Evolutionary conservation across 2,113 vertebrate species (phyloP).

Genomic region (Zapornia atra): DNA sequence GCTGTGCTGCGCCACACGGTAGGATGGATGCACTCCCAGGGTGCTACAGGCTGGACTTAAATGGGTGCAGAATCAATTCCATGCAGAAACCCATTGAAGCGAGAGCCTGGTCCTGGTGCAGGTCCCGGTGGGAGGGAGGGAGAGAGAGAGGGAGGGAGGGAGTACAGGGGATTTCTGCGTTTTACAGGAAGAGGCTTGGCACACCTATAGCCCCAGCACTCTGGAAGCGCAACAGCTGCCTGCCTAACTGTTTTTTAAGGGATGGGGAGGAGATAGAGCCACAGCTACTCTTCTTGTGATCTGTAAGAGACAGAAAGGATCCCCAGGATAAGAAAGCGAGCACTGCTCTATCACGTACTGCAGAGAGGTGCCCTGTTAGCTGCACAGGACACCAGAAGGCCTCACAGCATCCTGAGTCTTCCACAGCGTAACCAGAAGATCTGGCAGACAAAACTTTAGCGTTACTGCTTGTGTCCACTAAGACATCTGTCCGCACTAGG

Average conservation of each 20-base stretch:
- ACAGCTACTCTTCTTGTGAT: background rate
- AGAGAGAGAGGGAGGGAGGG: background rate
- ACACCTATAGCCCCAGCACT: background rate
- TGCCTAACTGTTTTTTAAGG: background rate
- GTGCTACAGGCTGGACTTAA: background rate
- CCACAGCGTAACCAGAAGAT: background rate
- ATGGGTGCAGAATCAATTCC: background rate
- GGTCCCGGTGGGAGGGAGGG: background rate
- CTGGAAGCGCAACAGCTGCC: background rate
- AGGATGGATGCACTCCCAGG: background rate
- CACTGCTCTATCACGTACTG: fast-evolving
- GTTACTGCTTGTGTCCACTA: background rate
- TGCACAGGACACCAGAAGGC: background rate
- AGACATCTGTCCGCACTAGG: background rate
- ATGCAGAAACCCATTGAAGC: background rate
- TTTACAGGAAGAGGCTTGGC: background rate
- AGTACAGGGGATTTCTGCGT: background rate
- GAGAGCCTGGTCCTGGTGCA: background rate
- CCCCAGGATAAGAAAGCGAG: background rate
- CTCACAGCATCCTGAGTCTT: fast-evolving
- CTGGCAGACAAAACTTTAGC: background rate
- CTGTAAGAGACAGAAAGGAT: background rate
- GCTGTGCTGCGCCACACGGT: background rate
- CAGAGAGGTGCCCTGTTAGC: background rate
- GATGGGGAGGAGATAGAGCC: background rate